Conservation (phyloP, 1,140 invertebrate genomes). For the Idris sp. region DNA sequence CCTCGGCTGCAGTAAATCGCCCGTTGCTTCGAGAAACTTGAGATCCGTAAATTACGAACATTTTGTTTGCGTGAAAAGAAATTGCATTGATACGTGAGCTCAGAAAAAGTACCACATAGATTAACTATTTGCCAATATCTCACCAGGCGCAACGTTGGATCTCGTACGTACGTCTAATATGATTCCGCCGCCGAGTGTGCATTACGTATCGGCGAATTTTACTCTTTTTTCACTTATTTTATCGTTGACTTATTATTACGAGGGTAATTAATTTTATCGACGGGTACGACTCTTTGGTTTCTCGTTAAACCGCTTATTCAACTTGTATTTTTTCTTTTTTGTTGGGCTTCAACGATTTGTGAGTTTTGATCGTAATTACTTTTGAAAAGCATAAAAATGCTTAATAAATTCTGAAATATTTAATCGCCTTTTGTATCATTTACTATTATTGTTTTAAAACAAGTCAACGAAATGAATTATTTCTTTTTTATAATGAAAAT, state of each 20-base stretch:
- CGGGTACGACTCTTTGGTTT: no score
- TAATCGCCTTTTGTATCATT: no score
- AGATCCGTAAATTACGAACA: slow-evolving; percentile 75
- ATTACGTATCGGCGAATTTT: slow-evolving; percentile 16
- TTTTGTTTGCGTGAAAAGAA: slow-evolving; percentile 43
- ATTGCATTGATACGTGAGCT: slow-evolving; percentile 29
- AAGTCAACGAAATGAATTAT: no score
- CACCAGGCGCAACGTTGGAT: slow-evolving; percentile 28
- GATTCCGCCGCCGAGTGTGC: slow-evolving; percentile 2
- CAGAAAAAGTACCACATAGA: slow-evolving; percentile 35
- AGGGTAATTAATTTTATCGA: slow-evolving; percentile 19
- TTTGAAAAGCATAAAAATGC: not conserved
- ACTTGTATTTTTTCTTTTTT: no score
- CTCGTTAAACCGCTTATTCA: no score
- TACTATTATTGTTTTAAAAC: no score
- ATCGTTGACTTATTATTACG: slow-evolving; percentile 16
- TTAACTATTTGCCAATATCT: slow-evolving; percentile 55
- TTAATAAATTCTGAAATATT: not conserved
- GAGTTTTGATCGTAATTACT: slow-evolving; percentile 2
- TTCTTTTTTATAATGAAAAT: no score
- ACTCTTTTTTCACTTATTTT: slow-evolving; percentile 4
- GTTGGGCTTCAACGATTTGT: no score
- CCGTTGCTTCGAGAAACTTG: slow-evolving; percentile 67
- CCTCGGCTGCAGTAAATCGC: slow-evolving; percentile 73
- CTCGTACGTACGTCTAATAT: slow-evolving; percentile 36